Evolutionary conservation across 2,888 invertebrate genomes (phyloP).

Genomic region (Steromphala cineraria): DNA sequence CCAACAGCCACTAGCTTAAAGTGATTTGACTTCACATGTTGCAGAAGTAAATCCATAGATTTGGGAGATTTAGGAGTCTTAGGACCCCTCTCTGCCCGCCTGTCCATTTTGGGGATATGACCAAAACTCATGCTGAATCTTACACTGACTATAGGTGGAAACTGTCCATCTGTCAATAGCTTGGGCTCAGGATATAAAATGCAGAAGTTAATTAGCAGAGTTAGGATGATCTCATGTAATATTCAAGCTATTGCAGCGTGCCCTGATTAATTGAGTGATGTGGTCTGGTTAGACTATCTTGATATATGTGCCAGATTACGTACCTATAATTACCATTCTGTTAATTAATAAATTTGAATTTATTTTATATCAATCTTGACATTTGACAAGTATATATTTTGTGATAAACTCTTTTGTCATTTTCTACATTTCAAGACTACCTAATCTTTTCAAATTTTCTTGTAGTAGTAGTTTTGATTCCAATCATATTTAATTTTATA

Average conservation of each 20-base stretch:
- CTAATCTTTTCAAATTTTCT: no score
- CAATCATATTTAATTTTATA: no score
- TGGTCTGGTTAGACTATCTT: no score
- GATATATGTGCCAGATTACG: no score
- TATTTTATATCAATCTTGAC: no score
- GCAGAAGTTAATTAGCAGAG: background rate
- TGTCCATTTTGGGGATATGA: background rate
- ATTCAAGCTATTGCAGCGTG: background rate
- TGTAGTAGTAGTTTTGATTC: no score
- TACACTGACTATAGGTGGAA: background rate
- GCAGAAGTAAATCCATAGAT: slow-evolving; percentile 24
- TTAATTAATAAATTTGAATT: no score
- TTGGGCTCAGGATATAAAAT: background rate
- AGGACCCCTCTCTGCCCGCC: background rate
- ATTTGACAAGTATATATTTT: no score
- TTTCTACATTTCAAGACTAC: no score
- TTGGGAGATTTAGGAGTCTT: background rate
- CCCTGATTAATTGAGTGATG: no score
- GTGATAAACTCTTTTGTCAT: no score
- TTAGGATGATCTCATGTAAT: background rate
- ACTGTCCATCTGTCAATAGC: background rate
- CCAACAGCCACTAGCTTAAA: slow-evolving; percentile 15
- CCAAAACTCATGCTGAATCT: background rate
- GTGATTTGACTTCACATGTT: slow-evolving; percentile 21
- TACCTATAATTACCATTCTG: no score